Percentiles rank a stretch among this genome's conserved stretches.
Conservation (phyloP, 2,888 invertebrate species). For the Anticlea derivata region DNA sequence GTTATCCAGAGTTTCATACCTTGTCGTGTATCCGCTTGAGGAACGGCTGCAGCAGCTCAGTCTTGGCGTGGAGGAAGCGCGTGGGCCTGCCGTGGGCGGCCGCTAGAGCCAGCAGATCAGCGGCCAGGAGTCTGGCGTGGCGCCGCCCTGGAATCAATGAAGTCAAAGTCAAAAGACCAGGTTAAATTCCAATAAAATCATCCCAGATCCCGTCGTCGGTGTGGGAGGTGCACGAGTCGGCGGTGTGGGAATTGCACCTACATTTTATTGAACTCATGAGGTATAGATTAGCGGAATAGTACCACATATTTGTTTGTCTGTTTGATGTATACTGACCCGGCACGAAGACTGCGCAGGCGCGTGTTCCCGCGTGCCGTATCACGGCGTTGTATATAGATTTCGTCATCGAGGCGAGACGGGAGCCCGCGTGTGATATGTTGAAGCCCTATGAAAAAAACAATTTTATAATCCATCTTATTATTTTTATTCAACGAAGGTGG, state of each 20-base stretch:
- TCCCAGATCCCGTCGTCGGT: too few species aligned
- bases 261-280: too few species aligned
- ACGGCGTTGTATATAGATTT: slow-evolving; percentile 98
- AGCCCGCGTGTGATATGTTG: slow-evolving; percentile 98
- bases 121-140: slow-evolving; percentile 96
- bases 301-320: too few species aligned
- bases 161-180: too few species aligned
- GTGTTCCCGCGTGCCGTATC: slow-evolving; percentile 90
- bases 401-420: slow-evolving; percentile 98
- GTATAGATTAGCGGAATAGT: too few species aligned
- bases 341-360: slow-evolving; percentile 95
- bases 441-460: slow-evolving; percentile 87
- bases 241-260: too few species aligned
- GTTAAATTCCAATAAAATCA: too few species aligned
- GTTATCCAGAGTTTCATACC: too few species aligned
- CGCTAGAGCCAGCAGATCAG: slow-evolving; percentile 96
- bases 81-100: slow-evolving; percentile 94
- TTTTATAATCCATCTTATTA: too few species aligned
- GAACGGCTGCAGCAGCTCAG: slow-evolving; percentile 94
- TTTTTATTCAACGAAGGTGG: too few species aligned
- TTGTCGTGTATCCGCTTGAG: slow-evolving; percentile 94
- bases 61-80: slow-evolving; percentile 94
- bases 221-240: too few species aligned
- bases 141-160: slow-evolving; percentile 78
- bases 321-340: slow-evolving; percentile 82